Conservation (phyloP, 1,140 invertebrate species). For the Trachymyrmex septentrionalis region DNA sequence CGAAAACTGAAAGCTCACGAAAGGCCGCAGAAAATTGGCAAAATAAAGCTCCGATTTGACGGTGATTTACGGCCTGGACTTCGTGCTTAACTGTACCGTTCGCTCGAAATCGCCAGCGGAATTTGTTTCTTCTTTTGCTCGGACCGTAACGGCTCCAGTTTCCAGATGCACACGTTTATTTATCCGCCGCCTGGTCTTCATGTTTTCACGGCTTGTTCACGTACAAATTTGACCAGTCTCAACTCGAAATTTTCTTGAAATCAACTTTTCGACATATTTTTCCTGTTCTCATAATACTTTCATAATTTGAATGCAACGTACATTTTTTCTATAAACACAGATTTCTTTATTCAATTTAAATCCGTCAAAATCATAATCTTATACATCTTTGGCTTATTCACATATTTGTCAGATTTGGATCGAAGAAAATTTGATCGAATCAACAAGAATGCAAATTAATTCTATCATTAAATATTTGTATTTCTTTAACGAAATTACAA, state of each 20-base stretch:
- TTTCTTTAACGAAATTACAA: not conserved
- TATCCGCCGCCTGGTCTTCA: conserved; percentile 37
- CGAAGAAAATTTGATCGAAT: not conserved
- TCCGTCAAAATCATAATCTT: not conserved
- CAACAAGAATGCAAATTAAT: not conserved
- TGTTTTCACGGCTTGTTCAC: conserved; percentile 35
- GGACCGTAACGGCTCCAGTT: conserved; percentile 37
- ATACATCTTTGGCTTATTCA: not conserved
- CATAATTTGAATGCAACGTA: not conserved
- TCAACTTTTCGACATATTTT: conserved; percentile 8
- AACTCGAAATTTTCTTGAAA: conserved; percentile 14
- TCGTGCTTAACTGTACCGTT: conserved; percentile 35
- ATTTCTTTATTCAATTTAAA: conserved; percentile 14
- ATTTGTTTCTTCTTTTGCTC: conserved; percentile 62
- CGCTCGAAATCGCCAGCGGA: conserved; percentile 10
- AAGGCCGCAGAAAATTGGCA: conserved; percentile 27
- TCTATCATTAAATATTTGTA: not conserved
- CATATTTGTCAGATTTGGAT: not conserved
- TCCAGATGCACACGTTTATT: conserved; percentile 56
- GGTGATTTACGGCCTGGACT: conserved; percentile 56
- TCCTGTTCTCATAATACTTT: conserved; percentile 41
- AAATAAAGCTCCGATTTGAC: conserved; percentile 60
- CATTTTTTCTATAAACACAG: not conserved
- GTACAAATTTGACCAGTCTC: conserved; percentile 13
- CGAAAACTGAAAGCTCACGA: conserved; percentile 35